Evolutionary conservation across 2,113 vertebrate species (phyloP).

Genomic region (Leptosomus discolor): DNA sequence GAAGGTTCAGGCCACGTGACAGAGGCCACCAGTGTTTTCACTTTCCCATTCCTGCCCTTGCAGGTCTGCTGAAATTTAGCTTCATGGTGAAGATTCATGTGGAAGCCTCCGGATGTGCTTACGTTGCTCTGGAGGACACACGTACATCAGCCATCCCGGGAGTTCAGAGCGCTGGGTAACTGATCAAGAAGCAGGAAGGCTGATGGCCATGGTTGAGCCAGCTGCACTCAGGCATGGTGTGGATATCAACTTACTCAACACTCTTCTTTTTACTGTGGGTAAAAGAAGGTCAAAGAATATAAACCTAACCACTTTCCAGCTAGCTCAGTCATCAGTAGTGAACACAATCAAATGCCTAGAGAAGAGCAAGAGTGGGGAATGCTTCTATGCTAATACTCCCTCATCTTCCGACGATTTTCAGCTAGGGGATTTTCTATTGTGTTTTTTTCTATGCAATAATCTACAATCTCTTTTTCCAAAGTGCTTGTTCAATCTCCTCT

Average conservation of each 20-base stretch:
- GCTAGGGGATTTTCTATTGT: neutral
- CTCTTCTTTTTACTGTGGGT: neutral
- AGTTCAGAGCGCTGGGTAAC: rapidly evolving
- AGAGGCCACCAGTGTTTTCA: neutral
- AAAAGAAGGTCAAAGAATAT: neutral
- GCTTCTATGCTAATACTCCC: neutral
- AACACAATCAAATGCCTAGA: neutral
- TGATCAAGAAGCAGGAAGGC: neutral
- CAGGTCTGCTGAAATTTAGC: neutral
- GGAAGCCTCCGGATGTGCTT: rapidly evolving
- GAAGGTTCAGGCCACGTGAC: neutral
- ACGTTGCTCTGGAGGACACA: rapidly evolving
- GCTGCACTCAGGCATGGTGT: rapidly evolving
- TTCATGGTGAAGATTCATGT: neutral
- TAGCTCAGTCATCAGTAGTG: neutral
- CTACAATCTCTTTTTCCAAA: rapidly evolving
- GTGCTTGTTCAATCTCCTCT: neutral
- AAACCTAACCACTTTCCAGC: neutral
- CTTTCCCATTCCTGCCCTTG: rapidly evolving
- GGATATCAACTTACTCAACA: neutral
- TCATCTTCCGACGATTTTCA: neutral
- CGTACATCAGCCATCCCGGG: rapidly evolving
- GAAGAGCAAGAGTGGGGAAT: neutral
- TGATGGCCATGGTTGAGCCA: rapidly evolving
- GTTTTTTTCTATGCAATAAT: neutral